Evolutionary conservation across 2,113 vertebrate genomes (phyloP).

Genomic region (Formicarius rufipectus): DNA sequence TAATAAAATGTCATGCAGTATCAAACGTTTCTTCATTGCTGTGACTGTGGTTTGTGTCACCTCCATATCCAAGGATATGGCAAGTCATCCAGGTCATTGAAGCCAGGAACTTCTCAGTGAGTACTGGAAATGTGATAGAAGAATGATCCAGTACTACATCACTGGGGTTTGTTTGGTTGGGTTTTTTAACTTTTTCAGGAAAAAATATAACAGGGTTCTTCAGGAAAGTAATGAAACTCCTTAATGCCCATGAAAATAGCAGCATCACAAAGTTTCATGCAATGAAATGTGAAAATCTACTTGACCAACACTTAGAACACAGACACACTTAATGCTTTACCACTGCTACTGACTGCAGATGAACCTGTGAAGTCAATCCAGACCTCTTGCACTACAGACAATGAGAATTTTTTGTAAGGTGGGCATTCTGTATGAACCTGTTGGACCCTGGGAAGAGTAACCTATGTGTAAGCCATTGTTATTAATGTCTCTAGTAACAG

Average conservation of each 20-base stretch:
- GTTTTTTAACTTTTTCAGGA: neutral
- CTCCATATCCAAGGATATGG: accelerated
- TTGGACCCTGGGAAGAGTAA: neutral
- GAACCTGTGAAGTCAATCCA: neutral
- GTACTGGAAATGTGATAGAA: neutral
- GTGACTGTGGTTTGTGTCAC: neutral
- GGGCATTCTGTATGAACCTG: neutral
- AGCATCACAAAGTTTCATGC: neutral
- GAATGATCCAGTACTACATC: neutral
- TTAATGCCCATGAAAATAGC: neutral
- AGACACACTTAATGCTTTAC: neutral
- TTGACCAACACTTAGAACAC: neutral
- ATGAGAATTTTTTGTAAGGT: neutral
- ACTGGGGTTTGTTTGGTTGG: neutral
- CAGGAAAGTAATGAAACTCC: neutral
- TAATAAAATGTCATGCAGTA: neutral
- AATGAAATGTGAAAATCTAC: neutral
- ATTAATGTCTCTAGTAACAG: neutral
- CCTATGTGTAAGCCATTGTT: neutral
- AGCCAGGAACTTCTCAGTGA: neutral
- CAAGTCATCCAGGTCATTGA: neutral
- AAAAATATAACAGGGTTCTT: neutral
- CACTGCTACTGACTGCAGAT: neutral
- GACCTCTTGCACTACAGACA: neutral
- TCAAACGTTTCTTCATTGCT: neutral